Evolutionary conservation across 2,797 vertebrate species (phyloP), one percentile per base, ranked within the genome.

Genomic region (Calcarius lapponicus): DNA sequence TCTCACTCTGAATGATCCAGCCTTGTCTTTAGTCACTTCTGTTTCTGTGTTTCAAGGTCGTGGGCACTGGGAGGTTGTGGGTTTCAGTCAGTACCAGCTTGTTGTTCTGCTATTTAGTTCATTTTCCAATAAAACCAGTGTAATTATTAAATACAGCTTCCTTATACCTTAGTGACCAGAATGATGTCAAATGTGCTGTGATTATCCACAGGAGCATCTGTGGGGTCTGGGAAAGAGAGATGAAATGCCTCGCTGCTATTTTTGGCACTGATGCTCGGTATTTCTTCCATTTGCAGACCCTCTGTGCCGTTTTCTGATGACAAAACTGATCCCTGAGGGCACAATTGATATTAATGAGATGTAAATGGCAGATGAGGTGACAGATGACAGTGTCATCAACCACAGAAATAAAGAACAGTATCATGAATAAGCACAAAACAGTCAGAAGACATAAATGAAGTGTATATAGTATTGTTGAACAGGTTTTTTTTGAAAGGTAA

Each of bases 311-410:
- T 90, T 94, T 91, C 73, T 76, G 73, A 85, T 96, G 93, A 90
- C 60, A 92, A 92, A 96, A 92, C 53, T 69, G 57, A 91, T 92
- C 93, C 95, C 80, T 40, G 73, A 88, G 91, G 94, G 80, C 86
- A 73, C 73, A 82, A 54, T 80, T 93, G 88, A 32, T 93, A 91
- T 96, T 96, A 94, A 96, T 92, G 91, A 96, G 94, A 92, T 96
- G 94, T 90, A 95, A 95, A 96, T 96, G 96, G 92, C 76, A 95
- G 81, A 92, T 91, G 95, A 96, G 72, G 87, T 94, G 96, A 91
- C 87, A 95, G 90, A 95, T 90, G 92, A 96, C 51, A 81, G 38
- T 92, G 88, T 94, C 92, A 86, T 93, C 91, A 92, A 92, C 90
- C 64, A 86, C 74, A 88, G 80, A 92, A 91, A 86, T 94, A 74